Evolutionary conservation across 2,888 invertebrate species (phyloP), one percentile per base, ranked within the genome.

Genomic region (Amphipoea oculea): DNA sequence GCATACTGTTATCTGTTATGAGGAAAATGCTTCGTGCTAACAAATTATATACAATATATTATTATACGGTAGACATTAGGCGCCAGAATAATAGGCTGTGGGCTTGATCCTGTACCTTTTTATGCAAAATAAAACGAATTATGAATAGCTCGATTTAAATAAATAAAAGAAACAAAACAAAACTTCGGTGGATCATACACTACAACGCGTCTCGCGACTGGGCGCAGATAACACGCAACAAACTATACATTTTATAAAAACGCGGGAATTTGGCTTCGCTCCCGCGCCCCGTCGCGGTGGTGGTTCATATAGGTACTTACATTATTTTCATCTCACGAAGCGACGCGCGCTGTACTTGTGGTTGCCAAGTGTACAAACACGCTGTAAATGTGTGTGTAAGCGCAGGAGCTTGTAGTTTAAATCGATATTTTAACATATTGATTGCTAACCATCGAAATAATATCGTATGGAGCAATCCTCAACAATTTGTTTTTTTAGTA

Each of bases 21-120:
- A 85, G 85, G 87, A 85, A 87, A 87, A 85, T 69, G 73, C 62
- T 36, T 67, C 60, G 48, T 84, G 84, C 79, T 80, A 84, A 85
- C 76, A 84, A 84, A 80, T 84, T 87, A 85, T 73, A 73, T n/a
- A 20, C 69, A 69, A 78, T 51, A 66, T 73, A 29, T 66, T 82
- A 87, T 85, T 63, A 76, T 80, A 80, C 72, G 60, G 85, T 63
- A 79, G 87, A 85, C 74, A 66, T 79, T 65, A 65, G 80, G 76
- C 87, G 84, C 84, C 84, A 20, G 42, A 66, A 76, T 84, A 76
- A 76, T 76, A 66, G 42, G 23, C 67, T 42, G 66, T 57, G 40
- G 75, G 67, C 45, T 83, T 68, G 9, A 62, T 73, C 57, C 67
- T 67, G 65, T 5, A 54, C 63, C 40, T 83, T 78, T 77, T 79